Evolutionary conservation across 2,797 vertebrate species (phyloP).

Genomic region (Tangara arthus): DNA sequence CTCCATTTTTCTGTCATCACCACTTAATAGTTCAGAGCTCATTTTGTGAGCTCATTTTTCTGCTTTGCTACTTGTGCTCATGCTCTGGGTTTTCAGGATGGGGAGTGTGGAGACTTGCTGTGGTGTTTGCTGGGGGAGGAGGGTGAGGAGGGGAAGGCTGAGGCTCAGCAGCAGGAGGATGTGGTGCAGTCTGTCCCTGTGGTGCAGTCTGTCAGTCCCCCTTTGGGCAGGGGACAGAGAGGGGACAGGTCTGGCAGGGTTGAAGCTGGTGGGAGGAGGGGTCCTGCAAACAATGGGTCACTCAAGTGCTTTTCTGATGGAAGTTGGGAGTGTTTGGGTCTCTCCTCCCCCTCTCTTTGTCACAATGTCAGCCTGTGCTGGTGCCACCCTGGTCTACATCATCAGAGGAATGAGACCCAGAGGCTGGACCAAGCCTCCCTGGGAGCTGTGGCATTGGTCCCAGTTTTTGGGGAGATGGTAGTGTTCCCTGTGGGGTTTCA

Average conservation of each 20-base stretch:
- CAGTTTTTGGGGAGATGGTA: neutral
- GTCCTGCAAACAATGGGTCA: neutral
- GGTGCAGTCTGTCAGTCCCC: neutral
- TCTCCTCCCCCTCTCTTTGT: neutral
- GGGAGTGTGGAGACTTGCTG: neutral
- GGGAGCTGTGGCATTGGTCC: neutral
- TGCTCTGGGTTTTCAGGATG: neutral
- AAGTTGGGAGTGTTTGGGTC: neutral
- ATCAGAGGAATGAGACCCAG: neutral
- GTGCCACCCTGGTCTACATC: neutral
- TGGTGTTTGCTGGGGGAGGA: neutral
- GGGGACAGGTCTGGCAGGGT: neutral
- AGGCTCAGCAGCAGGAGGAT: neutral
- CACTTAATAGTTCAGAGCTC: neutral
- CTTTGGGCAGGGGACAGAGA: rapidly evolving
- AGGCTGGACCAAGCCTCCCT: neutral
- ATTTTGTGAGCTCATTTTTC: neutral
- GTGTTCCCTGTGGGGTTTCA: rapidly evolving
- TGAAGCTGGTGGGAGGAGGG: neutral
- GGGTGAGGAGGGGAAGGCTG: neutral
- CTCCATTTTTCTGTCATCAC: neutral
- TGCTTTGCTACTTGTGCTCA: neutral
- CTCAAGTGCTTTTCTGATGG: neutral
- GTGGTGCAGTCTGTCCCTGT: neutral
- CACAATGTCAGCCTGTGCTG: rapidly evolving